Evolutionary conservation across 2,888 invertebrate genomes (phyloP).

Genomic region (Flabesymbios commensalis): DNA sequence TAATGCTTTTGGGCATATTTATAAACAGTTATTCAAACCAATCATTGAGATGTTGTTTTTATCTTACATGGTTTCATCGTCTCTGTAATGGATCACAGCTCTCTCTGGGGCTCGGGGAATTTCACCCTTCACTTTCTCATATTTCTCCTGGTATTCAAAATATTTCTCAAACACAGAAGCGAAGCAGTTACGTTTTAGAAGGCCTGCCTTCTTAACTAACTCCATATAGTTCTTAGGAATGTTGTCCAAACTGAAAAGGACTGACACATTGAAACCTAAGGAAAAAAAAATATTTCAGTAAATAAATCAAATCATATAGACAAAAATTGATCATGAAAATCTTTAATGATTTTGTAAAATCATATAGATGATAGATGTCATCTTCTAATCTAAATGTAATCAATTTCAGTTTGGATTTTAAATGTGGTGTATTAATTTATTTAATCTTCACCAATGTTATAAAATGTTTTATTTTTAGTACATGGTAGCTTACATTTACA

Average conservation of each 20-base stretch:
- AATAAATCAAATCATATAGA: background rate
- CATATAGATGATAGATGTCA: no score
- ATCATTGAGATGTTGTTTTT: no score
- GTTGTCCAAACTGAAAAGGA: constrained; percentile 89
- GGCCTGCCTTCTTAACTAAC: constrained; percentile 87
- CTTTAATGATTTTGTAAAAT: no score
- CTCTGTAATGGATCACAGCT: constrained; percentile 97
- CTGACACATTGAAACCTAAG: constrained; percentile 91
- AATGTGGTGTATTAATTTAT: no score
- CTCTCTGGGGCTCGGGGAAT: constrained; percentile 87
- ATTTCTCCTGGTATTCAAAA: constrained; percentile 95
- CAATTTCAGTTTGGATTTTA: no score
- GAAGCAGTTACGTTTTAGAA: constrained; percentile 97
- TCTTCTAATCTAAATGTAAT: no score
- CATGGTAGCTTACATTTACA: no score
- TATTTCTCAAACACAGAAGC: constrained; percentile 99
- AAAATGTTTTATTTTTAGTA: no score
- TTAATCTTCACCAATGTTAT: no score
- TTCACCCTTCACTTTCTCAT: no score
- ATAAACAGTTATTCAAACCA: no score
- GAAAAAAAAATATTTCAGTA: constrained; percentile 31
- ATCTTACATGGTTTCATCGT: constrained; percentile 94
- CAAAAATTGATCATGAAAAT: background rate
- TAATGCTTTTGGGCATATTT: no score
- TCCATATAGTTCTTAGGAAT: constrained; percentile 88